Conservation (phyloP, 2,797 vertebrate species). For the Darevskia nairensis region DNA sequence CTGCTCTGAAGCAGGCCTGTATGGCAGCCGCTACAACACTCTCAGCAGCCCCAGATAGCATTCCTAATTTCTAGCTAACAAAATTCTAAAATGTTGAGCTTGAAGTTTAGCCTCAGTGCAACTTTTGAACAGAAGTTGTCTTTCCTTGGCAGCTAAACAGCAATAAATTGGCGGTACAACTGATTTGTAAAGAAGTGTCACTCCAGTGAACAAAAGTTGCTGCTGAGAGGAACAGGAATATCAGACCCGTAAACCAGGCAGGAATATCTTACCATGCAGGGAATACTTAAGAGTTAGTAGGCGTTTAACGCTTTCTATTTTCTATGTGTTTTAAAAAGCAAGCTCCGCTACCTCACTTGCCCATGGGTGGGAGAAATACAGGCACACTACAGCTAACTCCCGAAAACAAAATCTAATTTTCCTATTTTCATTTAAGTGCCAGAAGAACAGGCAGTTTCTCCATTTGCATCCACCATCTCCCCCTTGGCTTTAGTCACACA, state of each 20-base stretch:
- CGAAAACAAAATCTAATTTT: background rate
- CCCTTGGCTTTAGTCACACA: background rate
- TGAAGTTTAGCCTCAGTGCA: background rate
- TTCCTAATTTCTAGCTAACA: background rate
- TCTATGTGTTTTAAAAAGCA: background rate
- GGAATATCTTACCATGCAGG: background rate
- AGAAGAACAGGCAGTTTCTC: background rate
- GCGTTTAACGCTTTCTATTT: background rate
- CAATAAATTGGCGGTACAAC: background rate
- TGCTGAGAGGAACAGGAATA: slow-evolving; percentile 1
- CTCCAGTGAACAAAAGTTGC: background rate
- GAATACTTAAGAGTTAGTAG: background rate
- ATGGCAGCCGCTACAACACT: background rate
- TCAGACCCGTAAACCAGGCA: background rate
- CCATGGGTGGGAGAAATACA: background rate
- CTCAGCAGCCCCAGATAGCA: background rate
- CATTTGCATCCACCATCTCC: background rate
- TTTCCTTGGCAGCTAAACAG: background rate
- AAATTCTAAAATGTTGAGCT: background rate
- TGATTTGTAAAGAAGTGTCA: background rate
- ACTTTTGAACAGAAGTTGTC: background rate
- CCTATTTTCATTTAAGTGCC: background rate
- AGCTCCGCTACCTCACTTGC: background rate
- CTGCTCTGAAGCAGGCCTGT: background rate
- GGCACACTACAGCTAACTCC: background rate